Percentiles rank a stretch among this genome's conserved stretches.
Conservation (phyloP, 2,113 vertebrate species). For the Larimichthys crocea region DNA sequence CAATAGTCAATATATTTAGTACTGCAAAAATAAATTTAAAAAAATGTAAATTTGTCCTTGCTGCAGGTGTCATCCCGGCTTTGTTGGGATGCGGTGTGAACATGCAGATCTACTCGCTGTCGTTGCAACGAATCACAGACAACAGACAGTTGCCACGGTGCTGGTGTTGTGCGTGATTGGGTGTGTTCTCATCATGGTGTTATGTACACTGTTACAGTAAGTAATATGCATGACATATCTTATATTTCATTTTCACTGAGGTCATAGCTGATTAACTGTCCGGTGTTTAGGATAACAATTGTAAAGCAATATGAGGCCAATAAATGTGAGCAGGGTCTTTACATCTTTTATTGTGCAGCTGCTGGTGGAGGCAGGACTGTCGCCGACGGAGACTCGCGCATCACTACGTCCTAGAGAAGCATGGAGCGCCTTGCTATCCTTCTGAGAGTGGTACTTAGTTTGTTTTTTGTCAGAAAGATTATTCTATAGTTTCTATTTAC, state of each 20-base stretch:
- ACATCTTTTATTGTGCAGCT: slow-evolving; percentile 78
- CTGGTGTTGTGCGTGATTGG: slow-evolving; percentile 91
- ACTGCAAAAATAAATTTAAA: too few relatives aligned
- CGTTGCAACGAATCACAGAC: slow-evolving; percentile 93
- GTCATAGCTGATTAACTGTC: neutral
- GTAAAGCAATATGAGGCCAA: too few relatives aligned
- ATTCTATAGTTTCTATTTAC: too few relatives aligned
- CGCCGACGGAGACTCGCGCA: slow-evolving; percentile 84
- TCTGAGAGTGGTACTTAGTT: slow-evolving; percentile 86
- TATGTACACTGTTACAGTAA: slow-evolving; percentile 94
- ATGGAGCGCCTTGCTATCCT: slow-evolving; percentile 83
- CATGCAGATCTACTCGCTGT: slow-evolving; percentile 96
- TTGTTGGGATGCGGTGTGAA: slow-evolving; percentile 92
- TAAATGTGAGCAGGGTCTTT: neutral
- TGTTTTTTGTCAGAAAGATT: slow-evolving; percentile 6
- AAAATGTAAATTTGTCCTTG: neutral
- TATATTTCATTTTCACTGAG: neutral
- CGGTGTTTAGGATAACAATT: neutral
- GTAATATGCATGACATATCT: slow-evolving; percentile 62
- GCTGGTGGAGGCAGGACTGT: slow-evolving; percentile 88
- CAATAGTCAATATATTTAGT: neutral
- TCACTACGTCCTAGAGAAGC: slow-evolving; percentile 84
- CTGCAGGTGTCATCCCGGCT: slow-evolving; percentile 90
- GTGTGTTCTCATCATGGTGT: slow-evolving; percentile 86
- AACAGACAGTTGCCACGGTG: slow-evolving; percentile 90